A percentile compares a stretch with the other conserved stretches of the same genome.
Evolutionary conservation across 2,113 vertebrate species (phyloP).

Genomic region (Gopherus evgoodei): DNA sequence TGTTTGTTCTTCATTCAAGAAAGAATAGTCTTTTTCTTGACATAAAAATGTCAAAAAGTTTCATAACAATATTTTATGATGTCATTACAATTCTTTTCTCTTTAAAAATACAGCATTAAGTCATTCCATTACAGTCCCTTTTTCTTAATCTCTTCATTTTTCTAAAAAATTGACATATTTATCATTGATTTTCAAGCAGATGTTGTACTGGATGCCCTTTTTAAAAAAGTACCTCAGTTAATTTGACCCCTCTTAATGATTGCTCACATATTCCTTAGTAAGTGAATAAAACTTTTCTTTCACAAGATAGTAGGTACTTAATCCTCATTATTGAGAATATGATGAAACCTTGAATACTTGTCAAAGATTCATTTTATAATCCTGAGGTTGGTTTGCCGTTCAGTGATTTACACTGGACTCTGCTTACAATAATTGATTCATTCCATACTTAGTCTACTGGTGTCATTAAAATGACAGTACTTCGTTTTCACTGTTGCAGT

Average conservation of each 20-base stretch:
- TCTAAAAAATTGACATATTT: slow-evolving; percentile 64
- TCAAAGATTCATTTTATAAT: slow-evolving; percentile 80
- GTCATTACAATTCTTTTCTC: slow-evolving; percentile 55
- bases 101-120: slow-evolving; percentile 70
- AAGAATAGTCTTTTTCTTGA: slow-evolving; percentile 59
- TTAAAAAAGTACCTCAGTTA: slow-evolving; percentile 57
- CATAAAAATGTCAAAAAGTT: slow-evolving; percentile 69
- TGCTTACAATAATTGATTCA: slow-evolving; percentile 81
- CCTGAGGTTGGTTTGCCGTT: slow-evolving; percentile 73
- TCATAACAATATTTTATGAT: slow-evolving; percentile 68
- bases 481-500: slow-evolving; percentile 65
- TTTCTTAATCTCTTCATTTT: slow-evolving; percentile 62
- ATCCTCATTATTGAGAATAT: slow-evolving; percentile 79
- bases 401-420: slow-evolving; percentile 73
- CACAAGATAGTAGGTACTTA: slow-evolving; percentile 71
- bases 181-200: slow-evolving; percentile 72
- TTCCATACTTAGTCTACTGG: slow-evolving; percentile 74
- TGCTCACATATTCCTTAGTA: slow-evolving; percentile 70
- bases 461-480: slow-evolving; percentile 75
- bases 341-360: slow-evolving; percentile 77
- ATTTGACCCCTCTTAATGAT: slow-evolving; percentile 75
- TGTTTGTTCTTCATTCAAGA: slow-evolving; percentile 60
- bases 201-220: slow-evolving; percentile 61
- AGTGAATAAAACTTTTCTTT: slow-evolving; percentile 81
- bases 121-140: slow-evolving; percentile 56